Evolutionary conservation across 2,888 invertebrate species (phyloP).

Genomic region (Diplazon laetatorius): DNA sequence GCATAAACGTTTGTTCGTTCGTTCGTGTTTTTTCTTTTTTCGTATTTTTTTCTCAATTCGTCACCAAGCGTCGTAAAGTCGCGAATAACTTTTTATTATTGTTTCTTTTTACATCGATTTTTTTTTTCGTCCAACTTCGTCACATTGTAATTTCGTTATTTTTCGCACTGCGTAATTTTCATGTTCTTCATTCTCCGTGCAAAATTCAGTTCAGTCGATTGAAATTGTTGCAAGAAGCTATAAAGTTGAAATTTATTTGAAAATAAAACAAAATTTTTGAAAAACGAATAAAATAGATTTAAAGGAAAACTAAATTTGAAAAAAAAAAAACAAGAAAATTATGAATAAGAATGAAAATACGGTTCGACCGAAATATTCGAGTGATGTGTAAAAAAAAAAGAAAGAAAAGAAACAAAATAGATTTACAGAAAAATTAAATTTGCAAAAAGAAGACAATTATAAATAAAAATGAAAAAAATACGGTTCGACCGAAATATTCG

Average conservation of each 20-base stretch:
- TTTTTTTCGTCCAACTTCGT: conserved; percentile 2
- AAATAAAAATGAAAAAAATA: too few relatives aligned
- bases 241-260: too few relatives aligned
- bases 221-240: background rate
- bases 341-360: background rate
- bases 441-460: too few relatives aligned
- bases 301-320: too few relatives aligned
- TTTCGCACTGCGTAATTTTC: background rate
- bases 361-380: too few relatives aligned
- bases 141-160: conserved; percentile 8
- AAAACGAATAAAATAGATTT: too few relatives aligned
- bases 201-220: background rate
- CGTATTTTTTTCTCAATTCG: conserved; percentile 34
- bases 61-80: background rate
- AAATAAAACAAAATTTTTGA: too few relatives aligned
- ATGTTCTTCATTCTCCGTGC: background rate
- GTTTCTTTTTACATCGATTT: conserved; percentile 11
- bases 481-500: background rate
- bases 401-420: too few relatives aligned
- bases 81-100: conserved; percentile 36
- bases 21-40: conserved; percentile 38
- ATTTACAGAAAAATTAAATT: too few relatives aligned
- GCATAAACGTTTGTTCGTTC: too few relatives aligned
- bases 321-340: background rate
- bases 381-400: background rate